phyloP scores from a whole-genome alignment of 2,113 vertebrate genomes.

The Candoia aspera region DNA sequence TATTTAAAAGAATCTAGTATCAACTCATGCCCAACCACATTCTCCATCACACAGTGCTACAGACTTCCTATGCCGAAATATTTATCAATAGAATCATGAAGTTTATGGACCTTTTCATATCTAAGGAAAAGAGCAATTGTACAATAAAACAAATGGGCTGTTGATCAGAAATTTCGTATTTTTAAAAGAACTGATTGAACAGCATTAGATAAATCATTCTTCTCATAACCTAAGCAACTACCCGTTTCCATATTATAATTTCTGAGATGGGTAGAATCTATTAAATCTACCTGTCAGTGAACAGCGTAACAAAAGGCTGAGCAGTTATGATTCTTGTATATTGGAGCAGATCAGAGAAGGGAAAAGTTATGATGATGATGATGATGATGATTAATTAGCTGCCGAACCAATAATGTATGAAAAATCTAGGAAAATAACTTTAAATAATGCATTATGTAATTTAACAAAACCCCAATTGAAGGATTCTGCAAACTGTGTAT shows the following conservation, averaged over 20 bases:
- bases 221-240: neutral
- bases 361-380: neutral
- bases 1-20: constrained; percentile 7
- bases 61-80: neutral
- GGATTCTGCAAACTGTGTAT: neutral
- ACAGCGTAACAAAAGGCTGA: neutral
- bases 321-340: neutral
- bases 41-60: neutral
- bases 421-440: neutral
- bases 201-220: neutral
- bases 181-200: neutral
- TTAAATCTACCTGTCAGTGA: neutral
- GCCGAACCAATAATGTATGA: neutral
- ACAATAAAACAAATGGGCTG: neutral
- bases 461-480: neutral
- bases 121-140: neutral
- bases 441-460: neutral
- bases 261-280: neutral
- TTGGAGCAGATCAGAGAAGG: neutral
- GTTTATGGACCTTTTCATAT: neutral
- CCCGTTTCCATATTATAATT: neutral
- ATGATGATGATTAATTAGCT: neutral
- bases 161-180: neutral
- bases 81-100: neutral
- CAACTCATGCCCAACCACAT: neutral